A percentile compares a stretch with the other conserved stretches of the same genome.
These are phyloP conservation scores for Rosalia funebris DNA, from an alignment of 2,888 invertebrate species.

Conservation along the genomic window DNA sequence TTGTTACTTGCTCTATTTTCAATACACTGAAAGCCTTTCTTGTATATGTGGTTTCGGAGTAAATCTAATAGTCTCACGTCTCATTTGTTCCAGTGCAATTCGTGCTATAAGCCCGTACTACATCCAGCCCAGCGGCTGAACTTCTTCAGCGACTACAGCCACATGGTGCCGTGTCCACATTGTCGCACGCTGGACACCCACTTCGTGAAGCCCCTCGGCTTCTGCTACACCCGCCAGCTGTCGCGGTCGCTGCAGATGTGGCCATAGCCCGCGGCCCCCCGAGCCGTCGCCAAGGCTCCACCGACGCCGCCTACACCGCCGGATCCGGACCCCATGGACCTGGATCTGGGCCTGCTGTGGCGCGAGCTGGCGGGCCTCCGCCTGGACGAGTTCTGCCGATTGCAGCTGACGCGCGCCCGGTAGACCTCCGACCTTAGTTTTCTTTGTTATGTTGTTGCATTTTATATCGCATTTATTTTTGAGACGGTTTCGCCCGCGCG, in stretches of 20 bases:
- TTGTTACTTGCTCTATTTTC: too few relatives aligned
- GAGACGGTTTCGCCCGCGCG: constrained; percentile 33
- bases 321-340: constrained; percentile 56
- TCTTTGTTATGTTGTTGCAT: constrained; percentile 64
- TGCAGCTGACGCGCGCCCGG: constrained; percentile 63
- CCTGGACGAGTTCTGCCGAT: constrained; percentile 63
- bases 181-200: constrained; percentile 92
- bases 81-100: constrained; percentile 80
- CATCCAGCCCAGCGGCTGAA: constrained; percentile 87
- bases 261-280: constrained; percentile 85
- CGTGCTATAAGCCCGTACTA: constrained; percentile 88
- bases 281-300: constrained; percentile 62
- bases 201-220: constrained; percentile 90
- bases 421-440: constrained; percentile 56
- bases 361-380: constrained; percentile 64
- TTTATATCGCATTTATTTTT: constrained; percentile 59
- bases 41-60: too few relatives aligned
- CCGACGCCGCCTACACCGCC: constrained; percentile 51
- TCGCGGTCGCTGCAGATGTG: constrained; percentile 73
- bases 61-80: too few relatives aligned
- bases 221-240: constrained; percentile 82
- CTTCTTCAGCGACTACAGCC: constrained; percentile 95
- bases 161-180: constrained; percentile 89
- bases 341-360: constrained; percentile 64
- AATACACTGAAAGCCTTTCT: too few relatives aligned